Evolutionary conservation across 1,140 invertebrate species (phyloP), one percentile per base, ranked within the genome.

Genomic region (Bombus sylvicola): DNA sequence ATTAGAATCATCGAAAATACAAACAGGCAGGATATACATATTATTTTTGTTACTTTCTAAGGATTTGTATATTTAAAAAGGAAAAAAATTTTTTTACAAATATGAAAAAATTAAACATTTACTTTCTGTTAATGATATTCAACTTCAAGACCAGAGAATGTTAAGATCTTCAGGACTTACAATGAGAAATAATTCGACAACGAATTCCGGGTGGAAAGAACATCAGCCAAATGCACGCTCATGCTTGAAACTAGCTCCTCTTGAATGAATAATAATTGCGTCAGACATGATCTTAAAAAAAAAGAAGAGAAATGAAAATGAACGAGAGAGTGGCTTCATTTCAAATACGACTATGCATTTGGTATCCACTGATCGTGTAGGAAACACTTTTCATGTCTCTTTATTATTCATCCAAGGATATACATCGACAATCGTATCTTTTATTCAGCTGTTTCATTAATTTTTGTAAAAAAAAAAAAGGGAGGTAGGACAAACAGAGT

Each of bases 371-470:
- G 87, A 81, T 72, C 69, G 76, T 78, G 76, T 92, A 88, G 74
- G 83, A 91, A 89, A 89, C 89, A 76, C 43, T 89, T 81, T 66
- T 89, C 91, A 88, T 85, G 92, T 91, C 83, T 89, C 92, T 95
- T 95, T 95, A 95, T 95, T 95, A 95, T 95, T 95, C 94, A 95
- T 95, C 94, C 94, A 95, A 93, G 92, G 90, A 86, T 89, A 90
- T 92, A 92, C 90, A 92, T 89, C 86, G 73, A 87, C 79, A 89
- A 89, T 78, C 77, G 71, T 68, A 39, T 85, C 62, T 59, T 57
- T 66, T 66, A 10, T 75, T 59, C 47, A 28, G 39, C 53, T 41
- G 28, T 41, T 31, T 76, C 13, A 59, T n/a, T 13, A 39, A n/a
- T 39, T 86, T 78, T 53, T 64, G 64, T 83, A 87, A 77, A 87